Conservation (phyloP, 2,797 vertebrate genomes). For the Psittacula echo region DNA sequence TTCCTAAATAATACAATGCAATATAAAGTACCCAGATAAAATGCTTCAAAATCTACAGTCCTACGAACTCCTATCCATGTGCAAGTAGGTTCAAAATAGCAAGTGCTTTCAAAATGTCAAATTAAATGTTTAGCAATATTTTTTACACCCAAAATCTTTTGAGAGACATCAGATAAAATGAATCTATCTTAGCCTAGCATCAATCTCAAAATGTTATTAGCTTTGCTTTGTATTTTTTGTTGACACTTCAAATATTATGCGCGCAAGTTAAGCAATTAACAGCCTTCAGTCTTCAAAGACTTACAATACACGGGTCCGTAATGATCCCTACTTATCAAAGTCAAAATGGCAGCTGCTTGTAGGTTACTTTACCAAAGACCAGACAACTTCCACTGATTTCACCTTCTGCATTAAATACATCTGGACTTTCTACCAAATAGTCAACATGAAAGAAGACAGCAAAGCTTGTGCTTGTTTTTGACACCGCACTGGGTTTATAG, state of each 20-base stretch:
- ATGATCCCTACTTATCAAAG: not conserved
- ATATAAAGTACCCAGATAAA: not conserved
- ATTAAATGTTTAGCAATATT: not conserved
- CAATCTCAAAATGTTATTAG: not conserved
- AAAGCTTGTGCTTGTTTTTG: not conserved
- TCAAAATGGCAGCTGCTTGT: not conserved
- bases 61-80: not conserved
- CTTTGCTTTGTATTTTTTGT: not conserved
- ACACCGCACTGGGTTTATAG: not conserved
- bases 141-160: not conserved
- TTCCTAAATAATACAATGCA: not conserved
- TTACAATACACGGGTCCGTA: not conserved
- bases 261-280: not conserved
- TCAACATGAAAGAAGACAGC: not conserved
- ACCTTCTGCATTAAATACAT: not conserved
- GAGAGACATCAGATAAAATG: not conserved
- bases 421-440: not conserved
- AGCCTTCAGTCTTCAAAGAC: conserved; percentile 4
- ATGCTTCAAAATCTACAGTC: not conserved
- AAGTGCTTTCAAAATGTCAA: not conserved
- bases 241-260: not conserved
- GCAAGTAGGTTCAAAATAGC: not conserved
- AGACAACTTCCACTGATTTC: not conserved
- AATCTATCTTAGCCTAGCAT: not conserved
- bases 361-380: not conserved